A percentile compares a stretch with the other conserved stretches of the same genome.
Evolutionary conservation across 1,140 invertebrate genomes (phyloP).

Genomic region (Ladona fulva): DNA sequence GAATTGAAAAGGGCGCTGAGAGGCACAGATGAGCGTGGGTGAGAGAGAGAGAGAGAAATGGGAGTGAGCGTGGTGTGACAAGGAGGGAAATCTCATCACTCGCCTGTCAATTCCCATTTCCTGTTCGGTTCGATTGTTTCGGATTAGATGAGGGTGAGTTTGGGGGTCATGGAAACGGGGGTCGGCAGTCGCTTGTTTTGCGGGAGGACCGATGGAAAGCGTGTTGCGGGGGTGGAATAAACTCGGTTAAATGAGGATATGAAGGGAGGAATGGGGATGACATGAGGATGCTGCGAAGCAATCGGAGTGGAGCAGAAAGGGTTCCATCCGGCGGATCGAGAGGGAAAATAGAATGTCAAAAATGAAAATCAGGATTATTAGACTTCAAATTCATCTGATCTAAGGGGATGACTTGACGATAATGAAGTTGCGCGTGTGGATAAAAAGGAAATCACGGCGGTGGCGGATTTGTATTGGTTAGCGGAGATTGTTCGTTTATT

Average conservation of each 20-base stretch:
- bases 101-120: background rate
- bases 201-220: background rate
- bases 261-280: background rate
- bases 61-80: background rate
- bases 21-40: background rate
- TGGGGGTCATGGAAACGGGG: background rate
- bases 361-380: background rate
- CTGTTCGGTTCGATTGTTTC: slow-evolving; percentile 8
- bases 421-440: too few species aligned
- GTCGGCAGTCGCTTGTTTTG: background rate
- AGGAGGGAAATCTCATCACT: background rate
- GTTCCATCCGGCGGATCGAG: background rate
- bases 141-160: background rate
- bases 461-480: too few species aligned
- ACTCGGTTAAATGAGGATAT: background rate
- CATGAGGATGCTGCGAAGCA: too few species aligned
- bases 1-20: too few species aligned
- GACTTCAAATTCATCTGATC: too few species aligned
- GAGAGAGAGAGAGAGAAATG: background rate
- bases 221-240: background rate
- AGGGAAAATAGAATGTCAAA: background rate
- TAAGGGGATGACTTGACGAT: too few species aligned
- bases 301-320: background rate
- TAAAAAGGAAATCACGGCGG: too few species aligned
- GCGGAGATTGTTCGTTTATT: too few species aligned